Evolutionary conservation across 2,797 vertebrate species (phyloP).

Genomic region (Myotis findleyi): DNA sequence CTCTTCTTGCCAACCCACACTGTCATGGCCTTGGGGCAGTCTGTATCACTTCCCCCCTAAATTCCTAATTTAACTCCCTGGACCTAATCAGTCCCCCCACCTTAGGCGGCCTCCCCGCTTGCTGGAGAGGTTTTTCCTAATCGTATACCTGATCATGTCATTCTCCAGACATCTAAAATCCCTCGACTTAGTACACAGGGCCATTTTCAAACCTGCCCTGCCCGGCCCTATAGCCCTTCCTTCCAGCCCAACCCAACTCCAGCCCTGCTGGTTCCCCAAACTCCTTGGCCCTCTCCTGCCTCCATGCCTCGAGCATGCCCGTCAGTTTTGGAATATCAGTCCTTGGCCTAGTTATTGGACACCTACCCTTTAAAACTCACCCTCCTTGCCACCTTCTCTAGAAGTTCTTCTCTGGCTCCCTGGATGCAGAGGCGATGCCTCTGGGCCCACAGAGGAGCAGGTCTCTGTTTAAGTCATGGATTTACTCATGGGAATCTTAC

Average conservation of each 20-base stretch:
- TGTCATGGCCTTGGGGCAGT: neutral
- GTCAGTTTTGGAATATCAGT: neutral
- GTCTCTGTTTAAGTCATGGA: neutral
- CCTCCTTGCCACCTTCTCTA: neutral
- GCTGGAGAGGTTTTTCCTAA: neutral
- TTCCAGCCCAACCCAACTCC: neutral
- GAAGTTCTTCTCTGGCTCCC: neutral
- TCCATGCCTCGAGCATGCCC: neutral
- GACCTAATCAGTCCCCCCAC: neutral
- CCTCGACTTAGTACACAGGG: neutral
- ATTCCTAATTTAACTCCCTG: neutral
- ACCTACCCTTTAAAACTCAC: neutral
- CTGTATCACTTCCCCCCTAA: no score
- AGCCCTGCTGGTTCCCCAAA: accelerated
- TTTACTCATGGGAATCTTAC: neutral
- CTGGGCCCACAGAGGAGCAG: neutral
- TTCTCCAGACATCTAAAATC: neutral
- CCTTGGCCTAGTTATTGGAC: neutral
- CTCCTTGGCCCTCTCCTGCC: neutral
- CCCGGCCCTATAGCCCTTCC: no score
- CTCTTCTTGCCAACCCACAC: neutral
- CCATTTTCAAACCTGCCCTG: no score
- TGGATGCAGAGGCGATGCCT: neutral
- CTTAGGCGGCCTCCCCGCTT: neutral
- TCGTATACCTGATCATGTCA: neutral